phyloP scores from a whole-genome alignment of 2,113 vertebrate genomes.

The Sclerurus mexicanus region DNA sequence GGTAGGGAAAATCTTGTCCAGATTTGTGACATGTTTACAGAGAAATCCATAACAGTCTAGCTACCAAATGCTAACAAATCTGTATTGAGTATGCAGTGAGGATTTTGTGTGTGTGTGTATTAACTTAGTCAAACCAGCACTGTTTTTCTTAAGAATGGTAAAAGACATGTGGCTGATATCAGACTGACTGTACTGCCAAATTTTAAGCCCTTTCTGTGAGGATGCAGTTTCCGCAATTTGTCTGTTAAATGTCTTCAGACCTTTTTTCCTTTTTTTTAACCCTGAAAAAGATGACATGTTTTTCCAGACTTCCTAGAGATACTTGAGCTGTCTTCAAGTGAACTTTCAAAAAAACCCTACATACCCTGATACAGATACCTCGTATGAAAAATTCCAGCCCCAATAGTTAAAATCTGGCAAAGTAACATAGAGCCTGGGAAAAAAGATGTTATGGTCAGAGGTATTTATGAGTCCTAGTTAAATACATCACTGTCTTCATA shows the following conservation, averaged over 20 bases:
- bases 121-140: background rate
- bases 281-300: background rate
- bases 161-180: background rate
- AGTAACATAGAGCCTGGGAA: background rate
- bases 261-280: background rate
- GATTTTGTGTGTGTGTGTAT: background rate
- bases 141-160: background rate
- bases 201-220: background rate
- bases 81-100: background rate
- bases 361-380: background rate
- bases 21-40: background rate
- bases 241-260: constrained; percentile 8
- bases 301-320: background rate
- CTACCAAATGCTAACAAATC: background rate
- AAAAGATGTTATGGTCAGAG: background rate
- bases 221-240: background rate
- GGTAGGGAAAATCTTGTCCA: background rate
- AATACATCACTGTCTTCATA: background rate
- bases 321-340: background rate
- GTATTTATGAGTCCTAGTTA: background rate
- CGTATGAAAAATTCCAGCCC: background rate
- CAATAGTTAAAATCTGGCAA: constrained; percentile 22
- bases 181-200: background rate
- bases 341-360: background rate
- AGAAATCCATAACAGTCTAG: background rate